phyloP scores from a whole-genome alignment of 2,113 vertebrate genomes.

The Octodon degus region DNA sequence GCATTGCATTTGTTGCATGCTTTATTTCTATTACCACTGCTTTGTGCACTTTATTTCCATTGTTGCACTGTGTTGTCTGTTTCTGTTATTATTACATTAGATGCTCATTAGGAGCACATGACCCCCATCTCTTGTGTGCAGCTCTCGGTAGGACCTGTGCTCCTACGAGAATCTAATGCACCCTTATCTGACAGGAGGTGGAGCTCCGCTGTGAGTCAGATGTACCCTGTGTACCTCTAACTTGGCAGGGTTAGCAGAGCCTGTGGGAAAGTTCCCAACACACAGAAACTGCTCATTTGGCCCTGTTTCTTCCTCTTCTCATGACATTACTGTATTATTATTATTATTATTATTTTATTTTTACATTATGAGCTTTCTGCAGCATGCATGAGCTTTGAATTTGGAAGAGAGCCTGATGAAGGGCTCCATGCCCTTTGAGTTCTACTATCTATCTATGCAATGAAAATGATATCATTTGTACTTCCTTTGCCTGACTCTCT shows the following conservation, averaged over 20 bases:
- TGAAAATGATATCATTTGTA: not conserved
- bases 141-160: not conserved
- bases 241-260: not conserved
- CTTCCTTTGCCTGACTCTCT: not conserved
- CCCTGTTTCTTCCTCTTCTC: not conserved
- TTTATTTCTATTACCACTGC: not conserved
- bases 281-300: not conserved
- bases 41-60: not conserved
- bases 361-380: no score
- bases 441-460: not conserved
- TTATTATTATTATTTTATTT: not conserved
- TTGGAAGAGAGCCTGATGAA: not conserved
- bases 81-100: not conserved
- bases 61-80: not conserved
- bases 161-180: not conserved
- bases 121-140: no score
- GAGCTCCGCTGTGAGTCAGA: not conserved
- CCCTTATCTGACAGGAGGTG: not conserved
- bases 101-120: not conserved
- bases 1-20: not conserved
- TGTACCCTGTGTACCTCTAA: not conserved
- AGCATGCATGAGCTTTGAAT: not conserved
- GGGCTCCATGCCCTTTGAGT: no score
- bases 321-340: not conserved
- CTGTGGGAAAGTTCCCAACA: not conserved